Percentiles rank a stretch among this genome's conserved stretches.
Conservation (phyloP, 1,140 invertebrate genomes). For the Caenorhabditis brenneri region DNA sequence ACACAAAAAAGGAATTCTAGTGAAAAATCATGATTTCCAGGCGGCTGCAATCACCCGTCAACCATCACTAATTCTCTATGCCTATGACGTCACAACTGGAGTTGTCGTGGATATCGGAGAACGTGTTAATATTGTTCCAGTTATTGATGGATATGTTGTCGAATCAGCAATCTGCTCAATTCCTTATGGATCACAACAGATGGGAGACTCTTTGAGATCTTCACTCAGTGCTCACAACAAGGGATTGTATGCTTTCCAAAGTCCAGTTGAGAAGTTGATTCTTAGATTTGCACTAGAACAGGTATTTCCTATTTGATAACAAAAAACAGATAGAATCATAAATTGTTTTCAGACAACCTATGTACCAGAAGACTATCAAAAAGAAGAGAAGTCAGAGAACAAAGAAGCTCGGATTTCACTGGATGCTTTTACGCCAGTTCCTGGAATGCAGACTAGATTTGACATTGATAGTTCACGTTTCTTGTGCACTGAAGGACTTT, state of each 20-base stretch:
- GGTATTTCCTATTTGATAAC: slow-evolving; percentile 64
- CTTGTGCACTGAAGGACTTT: slow-evolving; percentile 76
- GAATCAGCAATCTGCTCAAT: slow-evolving; percentile 68
- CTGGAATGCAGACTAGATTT: slow-evolving; percentile 60
- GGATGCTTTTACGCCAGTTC: slow-evolving; percentile 64
- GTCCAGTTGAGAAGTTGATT: slow-evolving; percentile 72
- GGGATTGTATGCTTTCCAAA: slow-evolving; percentile 71
- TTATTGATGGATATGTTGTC: slow-evolving; percentile 75
- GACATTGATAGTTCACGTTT: slow-evolving; percentile 71
- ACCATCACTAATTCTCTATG: slow-evolving; percentile 76
- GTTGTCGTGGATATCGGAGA: slow-evolving; percentile 78
- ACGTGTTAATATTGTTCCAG: slow-evolving; percentile 76
- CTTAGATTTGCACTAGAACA: slow-evolving; percentile 72
- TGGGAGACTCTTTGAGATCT: slow-evolving; percentile 73
- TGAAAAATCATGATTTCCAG: slow-evolving; percentile 71
- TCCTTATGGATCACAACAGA: slow-evolving; percentile 75
- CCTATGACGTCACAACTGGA: slow-evolving; percentile 77
- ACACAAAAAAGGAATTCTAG: slow-evolving; percentile 71
- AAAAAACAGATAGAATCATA: no score
- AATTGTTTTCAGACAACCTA: slow-evolving; percentile 73
- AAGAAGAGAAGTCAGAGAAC: slow-evolving; percentile 71
- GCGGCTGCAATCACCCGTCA: slow-evolving; percentile 76
- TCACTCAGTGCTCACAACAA: slow-evolving; percentile 58
- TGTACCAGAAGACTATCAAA: slow-evolving; percentile 73
- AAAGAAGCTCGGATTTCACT: slow-evolving; percentile 71